Base-by-base conservation (phyloP, 1,140 invertebrate species). In the Cryptotermes secundus region DNA sequence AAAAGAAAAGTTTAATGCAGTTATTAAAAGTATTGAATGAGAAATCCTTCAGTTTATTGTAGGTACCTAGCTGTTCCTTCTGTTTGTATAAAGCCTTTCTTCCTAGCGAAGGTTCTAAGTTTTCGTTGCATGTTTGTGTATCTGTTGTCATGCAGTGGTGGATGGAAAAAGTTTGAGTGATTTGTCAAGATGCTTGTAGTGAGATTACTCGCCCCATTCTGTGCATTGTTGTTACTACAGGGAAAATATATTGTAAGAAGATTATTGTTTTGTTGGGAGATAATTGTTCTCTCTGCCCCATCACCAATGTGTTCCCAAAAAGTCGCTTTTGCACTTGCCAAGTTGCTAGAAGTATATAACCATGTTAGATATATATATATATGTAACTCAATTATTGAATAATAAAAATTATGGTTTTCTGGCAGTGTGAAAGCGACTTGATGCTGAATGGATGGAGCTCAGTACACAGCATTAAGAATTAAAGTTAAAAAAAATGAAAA, bases 391-490 rank as follows among this genome's bases (percentile, higher is more conserved):
- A 3, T 81, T 10, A 26, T 81, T 35, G 3, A 38, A 12, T 81
- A 81, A 19, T 36, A 36, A 38, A 81, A 45, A 36, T 81, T 6
- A 81, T n/a, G 35, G 34, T 81, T 81, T 49, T 26, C 24, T 36
- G 53, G 83, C 34, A 83, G 72, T 53, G 49, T 83, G 59, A 49
- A 83, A 38, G 83, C 59, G 59, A 53, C 83, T 83, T 83, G 26
- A 36, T 79, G 35, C 42, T 81, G 80, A 81, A 72, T 83, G 34
- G 38, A 72, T 49, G 83, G 49, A 79, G 53, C 83, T 83, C 59
- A 83, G 83, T 72, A 65, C 59, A 83, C 59, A 38, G 34, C 42
- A 34, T 81, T 7, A 38, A 45, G 42, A 81, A 36, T 81, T 81
- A 81, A 35, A 36, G n/a, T 35, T 26, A 81, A 81, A 36, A 35